Evolutionary conservation across 2,888 invertebrate species (phyloP), one percentile per base, ranked within the genome.

Genomic region (Chrysotoxum bicinctum): DNA sequence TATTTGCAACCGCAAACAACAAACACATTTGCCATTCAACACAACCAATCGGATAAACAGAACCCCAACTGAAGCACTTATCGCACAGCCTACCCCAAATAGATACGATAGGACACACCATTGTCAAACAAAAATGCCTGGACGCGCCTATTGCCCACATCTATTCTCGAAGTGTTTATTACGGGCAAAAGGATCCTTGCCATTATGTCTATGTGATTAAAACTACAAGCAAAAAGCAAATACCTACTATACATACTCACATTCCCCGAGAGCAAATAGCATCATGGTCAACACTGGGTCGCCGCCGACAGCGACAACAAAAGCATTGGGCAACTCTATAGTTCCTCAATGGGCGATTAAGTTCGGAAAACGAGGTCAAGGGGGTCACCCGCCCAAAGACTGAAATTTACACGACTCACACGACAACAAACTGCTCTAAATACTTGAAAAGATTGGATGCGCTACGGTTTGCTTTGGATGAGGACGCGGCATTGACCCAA

Each of bases 1-100:
- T 60, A 70, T 68, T 85, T 32, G 62, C 52, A 58, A 80, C 84
- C 84, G 80, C 84, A 80, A 85, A 80, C 80, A 85, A 75, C 84
- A 70, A 79, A 84, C 79, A 74, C 73, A 84, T 84, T 79, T 79
- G 79, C 62, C 72, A 62, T 52, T 79, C 76, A 80, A 72, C 72
- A 72, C 72, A 75, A 80, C 80, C 84, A 85, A 76, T 84, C 66
- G 70, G 80, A 62, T 79, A 76, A 72, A 73, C 82, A 70, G 50
- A 70, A 54, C 2, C 64, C 26, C 40, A 52, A 40, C 37, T 19
- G 16, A 3, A 35, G 21, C 62, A 62, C 43, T 43, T 43, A 52
- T 26, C 50, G 14, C 6, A 19, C 3, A 21, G 21, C 21, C 21
- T 21, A 48, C 12, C 50, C 14, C 14, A 23, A 8, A 23, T n/a